These are phyloP conservation scores for Sylvia atricapilla DNA, from an alignment of 2,113 vertebrate species.

Conservation along the genomic window DNA sequence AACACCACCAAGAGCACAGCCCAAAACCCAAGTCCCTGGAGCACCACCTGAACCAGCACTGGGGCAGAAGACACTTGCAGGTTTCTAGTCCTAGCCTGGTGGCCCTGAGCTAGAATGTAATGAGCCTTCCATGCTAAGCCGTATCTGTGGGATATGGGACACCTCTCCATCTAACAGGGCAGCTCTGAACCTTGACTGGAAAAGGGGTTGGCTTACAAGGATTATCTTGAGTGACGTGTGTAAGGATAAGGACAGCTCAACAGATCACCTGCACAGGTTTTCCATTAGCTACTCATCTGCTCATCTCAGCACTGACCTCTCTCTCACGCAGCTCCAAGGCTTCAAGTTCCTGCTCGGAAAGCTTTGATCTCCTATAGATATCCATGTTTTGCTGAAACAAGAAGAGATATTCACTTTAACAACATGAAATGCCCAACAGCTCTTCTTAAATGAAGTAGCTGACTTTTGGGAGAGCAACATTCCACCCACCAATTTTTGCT, in stretches of 20 bases:
- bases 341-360: conserved; percentile 92
- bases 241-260: conserved; percentile 7
- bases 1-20: background rate
- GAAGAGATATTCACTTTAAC: background rate
- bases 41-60: background rate
- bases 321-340: conserved; percentile 93
- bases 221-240: background rate
- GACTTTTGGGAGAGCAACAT: background rate
- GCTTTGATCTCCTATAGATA: conserved; percentile 85
- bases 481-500: background rate
- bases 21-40: background rate
- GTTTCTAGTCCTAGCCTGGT: background rate
- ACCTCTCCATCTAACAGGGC: background rate
- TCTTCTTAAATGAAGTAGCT: background rate
- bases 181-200: background rate
- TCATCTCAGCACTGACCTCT: conserved; percentile 79
- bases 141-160: background rate
- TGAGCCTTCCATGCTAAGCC: background rate
- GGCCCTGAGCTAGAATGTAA: background rate
- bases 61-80: background rate
- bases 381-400: conserved; percentile 93
- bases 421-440: background rate
- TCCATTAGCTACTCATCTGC: background rate
- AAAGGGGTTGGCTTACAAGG: background rate
- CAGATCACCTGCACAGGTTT: background rate